Evolutionary conservation across 2,888 invertebrate species (phyloP), one percentile per base, ranked within the genome.

Genomic region (Drosophila greeni): DNA sequence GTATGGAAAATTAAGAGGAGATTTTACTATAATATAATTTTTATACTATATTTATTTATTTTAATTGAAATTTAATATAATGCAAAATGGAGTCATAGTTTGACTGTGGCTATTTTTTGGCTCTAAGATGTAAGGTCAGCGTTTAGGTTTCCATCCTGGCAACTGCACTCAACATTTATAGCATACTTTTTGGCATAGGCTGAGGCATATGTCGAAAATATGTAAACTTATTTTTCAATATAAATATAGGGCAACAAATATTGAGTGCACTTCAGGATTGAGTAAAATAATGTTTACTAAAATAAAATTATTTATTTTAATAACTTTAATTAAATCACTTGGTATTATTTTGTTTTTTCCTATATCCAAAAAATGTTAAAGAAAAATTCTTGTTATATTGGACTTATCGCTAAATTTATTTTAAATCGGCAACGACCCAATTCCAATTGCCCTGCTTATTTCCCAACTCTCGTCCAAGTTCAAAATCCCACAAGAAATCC

Each of bases 401-500:
- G n/a, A n/a, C 20, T 18, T 31, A 24, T 24, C 16, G 7, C 9
- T 2, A 11, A 24, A 39, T 9, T 24, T 4, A n/a, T 5, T 14
- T 12, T 8, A 16, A 18, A 24, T 23, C 14, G 42, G 5, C 14
- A 3, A n/a, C 31, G 57, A 57, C 57, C 57, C 31, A 59, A 31
- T 42, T 45, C 18, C 16, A 6, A 59, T 45, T 31, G 36, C 24
- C 12, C 23, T 29, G 57, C 20, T 29, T 40, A 47, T 42, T 62
- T 36, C 34, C 9, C 34, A 62, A 61, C 23, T 29, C 49, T 29
- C 49, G 23, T 11, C 23, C 26, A 61, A 62, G 45, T 39, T 43
- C 66, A 65, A 65, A 18, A 23, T 39, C 54, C 61, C 26, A n/a
- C 5, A 64, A 5, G 49, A 51, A 52, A 40, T 61, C 42, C 29